phyloP scores from a whole-genome alignment of 2,888 invertebrate genomes.

The Tortricodes alternella region DNA sequence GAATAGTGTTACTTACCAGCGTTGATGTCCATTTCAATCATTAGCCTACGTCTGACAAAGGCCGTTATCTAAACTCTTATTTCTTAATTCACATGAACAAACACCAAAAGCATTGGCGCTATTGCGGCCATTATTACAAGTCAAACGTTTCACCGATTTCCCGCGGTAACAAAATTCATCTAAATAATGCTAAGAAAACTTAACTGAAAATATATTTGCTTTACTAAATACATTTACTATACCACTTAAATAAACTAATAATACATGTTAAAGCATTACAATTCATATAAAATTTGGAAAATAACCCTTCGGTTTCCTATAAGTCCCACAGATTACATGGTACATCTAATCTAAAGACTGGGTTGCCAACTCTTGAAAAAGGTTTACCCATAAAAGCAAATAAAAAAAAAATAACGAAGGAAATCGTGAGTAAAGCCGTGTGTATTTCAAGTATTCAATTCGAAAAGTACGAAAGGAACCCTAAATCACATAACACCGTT shows the following conservation, averaged over 20 bases:
- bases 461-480: no score
- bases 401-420: no score
- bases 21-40: conserved; percentile 77
- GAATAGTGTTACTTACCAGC: conserved; percentile 63
- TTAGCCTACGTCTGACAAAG: conserved; percentile 51
- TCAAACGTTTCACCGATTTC: conserved; percentile 79
- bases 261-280: conserved; percentile 23
- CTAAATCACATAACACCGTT: no score
- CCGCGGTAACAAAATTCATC: conserved; percentile 67
- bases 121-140: conserved; percentile 78
- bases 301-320: conserved; percentile 33
- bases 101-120: conserved; percentile 80
- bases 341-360: no score
- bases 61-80: conserved; percentile 53
- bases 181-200: conserved; percentile 33
- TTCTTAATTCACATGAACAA: conserved; percentile 61
- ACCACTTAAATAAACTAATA: conserved; percentile 15
- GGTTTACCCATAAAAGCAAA: no score
- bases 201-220: conserved; percentile 24
- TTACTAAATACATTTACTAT: conserved; percentile 8
- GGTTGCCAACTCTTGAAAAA: no score
- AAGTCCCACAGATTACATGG: conserved; percentile 20
- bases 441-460: no score
- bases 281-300: conserved; percentile 31
- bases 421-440: no score